A percentile compares a stretch with the other conserved stretches of the same genome.
Evolutionary conservation across 2,888 invertebrate genomes (phyloP).

Genomic region (Plebejus argus): DNA sequence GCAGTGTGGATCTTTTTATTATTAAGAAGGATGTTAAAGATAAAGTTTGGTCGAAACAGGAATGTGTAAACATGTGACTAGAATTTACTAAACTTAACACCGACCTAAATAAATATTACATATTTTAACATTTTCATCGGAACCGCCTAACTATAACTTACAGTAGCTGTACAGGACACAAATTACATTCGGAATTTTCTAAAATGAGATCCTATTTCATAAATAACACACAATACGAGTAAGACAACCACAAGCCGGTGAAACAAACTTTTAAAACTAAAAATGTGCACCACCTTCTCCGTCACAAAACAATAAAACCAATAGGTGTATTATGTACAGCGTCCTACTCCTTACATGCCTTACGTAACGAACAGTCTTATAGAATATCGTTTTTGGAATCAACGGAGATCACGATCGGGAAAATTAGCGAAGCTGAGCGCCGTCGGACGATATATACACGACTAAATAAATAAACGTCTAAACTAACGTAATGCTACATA

Average conservation of each 20-base stretch:
- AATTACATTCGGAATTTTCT: constrained; percentile 57
- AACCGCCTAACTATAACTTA: constrained; percentile 49
- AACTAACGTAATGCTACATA: constrained; percentile 62
- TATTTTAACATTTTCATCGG: constrained; percentile 66
- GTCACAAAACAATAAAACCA: constrained; percentile 18
- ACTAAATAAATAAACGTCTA: constrained; percentile 71
- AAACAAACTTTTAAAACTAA: constrained; percentile 25
- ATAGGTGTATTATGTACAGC: constrained; percentile 16
- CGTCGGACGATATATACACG: constrained; percentile 42
- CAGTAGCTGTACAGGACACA: constrained; percentile 43
- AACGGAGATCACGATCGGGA: constrained; percentile 60
- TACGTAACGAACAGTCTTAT: constrained; percentile 53
- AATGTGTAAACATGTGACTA: constrained; percentile 80
- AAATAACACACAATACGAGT: constrained; percentile 31
- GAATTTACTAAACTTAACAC: constrained; percentile 80
- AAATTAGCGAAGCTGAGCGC: constrained; percentile 44
- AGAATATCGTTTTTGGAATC: constrained; percentile 59
- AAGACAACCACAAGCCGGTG: constrained; percentile 25
- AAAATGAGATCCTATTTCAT: constrained; percentile 68
- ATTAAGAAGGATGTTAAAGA: constrained; percentile 50
- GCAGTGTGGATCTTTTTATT: background rate
- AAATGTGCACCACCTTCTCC: constrained; percentile 8
- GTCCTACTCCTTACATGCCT: constrained; percentile 2
- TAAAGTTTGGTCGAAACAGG: constrained; percentile 79
- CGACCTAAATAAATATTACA: constrained; percentile 76